Evolutionary conservation across 2,888 invertebrate genomes (phyloP).

Genomic region (Cerastis rubricosa): DNA sequence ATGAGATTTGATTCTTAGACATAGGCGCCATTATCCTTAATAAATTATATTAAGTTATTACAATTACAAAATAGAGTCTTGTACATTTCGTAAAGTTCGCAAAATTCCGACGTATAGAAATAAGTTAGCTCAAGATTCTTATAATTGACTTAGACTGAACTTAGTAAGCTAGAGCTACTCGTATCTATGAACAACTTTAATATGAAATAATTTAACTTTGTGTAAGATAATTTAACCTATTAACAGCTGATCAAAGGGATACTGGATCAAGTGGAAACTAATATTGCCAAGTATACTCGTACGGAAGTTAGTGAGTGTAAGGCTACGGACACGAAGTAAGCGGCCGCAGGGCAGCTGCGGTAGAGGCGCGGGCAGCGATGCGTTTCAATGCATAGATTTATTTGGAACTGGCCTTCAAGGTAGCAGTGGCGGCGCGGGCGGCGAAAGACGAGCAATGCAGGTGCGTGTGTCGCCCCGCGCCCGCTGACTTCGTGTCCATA

Average conservation of each 20-base stretch:
- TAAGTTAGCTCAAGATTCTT: neutral
- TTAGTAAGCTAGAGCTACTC: conserved; percentile 12
- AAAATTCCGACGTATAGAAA: conserved; percentile 9
- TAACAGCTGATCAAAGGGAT: conserved; percentile 28
- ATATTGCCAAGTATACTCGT: neutral
- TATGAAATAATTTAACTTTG: conserved; percentile 47
- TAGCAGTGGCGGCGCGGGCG: no score
- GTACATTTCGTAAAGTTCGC: neutral
- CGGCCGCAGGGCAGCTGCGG: no score
- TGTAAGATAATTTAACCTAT: conserved; percentile 17
- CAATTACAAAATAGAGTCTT: neutral
- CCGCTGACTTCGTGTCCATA: no score
- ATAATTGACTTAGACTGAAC: conserved; percentile 30
- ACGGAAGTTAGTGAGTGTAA: neutral
- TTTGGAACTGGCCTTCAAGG: no score
- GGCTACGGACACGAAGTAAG: no score
- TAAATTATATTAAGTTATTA: neutral
- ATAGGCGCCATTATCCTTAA: neutral
- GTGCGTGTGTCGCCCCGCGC: no score
- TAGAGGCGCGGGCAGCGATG: no score
- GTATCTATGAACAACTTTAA: conserved; percentile 26
- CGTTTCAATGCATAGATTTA: no score
- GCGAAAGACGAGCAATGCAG: no score
- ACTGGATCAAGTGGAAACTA: neutral
- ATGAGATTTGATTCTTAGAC: neutral